Percentiles rank a stretch among this genome's conserved stretches.
Evolutionary conservation across 2,888 invertebrate genomes (phyloP).

Genomic region (Carcina quercana): DNA sequence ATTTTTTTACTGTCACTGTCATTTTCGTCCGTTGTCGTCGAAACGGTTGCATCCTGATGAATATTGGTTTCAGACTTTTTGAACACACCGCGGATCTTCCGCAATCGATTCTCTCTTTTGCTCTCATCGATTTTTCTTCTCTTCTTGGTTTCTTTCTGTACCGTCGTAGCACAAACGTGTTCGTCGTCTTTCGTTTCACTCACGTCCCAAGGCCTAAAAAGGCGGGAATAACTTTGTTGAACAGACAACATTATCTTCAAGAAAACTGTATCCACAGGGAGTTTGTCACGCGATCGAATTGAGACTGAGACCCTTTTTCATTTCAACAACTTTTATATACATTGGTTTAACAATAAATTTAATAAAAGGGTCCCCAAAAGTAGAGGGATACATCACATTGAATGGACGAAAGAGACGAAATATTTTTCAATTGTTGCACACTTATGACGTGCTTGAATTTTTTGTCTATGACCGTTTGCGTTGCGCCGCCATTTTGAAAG

Average conservation of each 20-base stretch:
- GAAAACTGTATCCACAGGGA: conserved; percentile 21
- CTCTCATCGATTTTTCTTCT: conserved; percentile 38
- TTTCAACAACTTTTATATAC: conserved; percentile 71
- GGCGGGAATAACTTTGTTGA: conserved; percentile 61
- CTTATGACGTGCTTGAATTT: conserved; percentile 34
- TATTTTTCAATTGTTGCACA: conserved; percentile 74
- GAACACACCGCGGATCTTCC: conserved; percentile 62
- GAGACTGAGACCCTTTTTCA: conserved; percentile 62
- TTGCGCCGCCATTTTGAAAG: conserved; percentile 18
- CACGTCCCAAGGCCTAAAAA: conserved; percentile 78
- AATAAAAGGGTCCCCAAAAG: conserved; percentile 62
- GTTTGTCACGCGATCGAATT: conserved; percentile 42
- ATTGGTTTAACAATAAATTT: conserved; percentile 72
- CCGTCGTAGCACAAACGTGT: conserved; percentile 21
- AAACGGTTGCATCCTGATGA: conserved; percentile 73
- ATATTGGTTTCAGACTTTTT: conserved; percentile 42
- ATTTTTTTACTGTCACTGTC: conserved; percentile 33
- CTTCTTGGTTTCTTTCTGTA: conserved; percentile 26
- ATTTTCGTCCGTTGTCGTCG: conserved; percentile 66
- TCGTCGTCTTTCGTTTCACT: conserved; percentile 41
- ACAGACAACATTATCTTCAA: conserved; percentile 54
- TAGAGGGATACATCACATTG: conserved; percentile 61
- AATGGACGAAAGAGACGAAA: conserved; percentile 70
- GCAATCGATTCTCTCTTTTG: conserved; percentile 52
- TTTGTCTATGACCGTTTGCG: conserved; percentile 17